A percentile compares a stretch with the other conserved stretches of the same genome.
Evolutionary conservation across 2,797 vertebrate species (phyloP).

Genomic region (Sebastiscus albofasciatus): DNA sequence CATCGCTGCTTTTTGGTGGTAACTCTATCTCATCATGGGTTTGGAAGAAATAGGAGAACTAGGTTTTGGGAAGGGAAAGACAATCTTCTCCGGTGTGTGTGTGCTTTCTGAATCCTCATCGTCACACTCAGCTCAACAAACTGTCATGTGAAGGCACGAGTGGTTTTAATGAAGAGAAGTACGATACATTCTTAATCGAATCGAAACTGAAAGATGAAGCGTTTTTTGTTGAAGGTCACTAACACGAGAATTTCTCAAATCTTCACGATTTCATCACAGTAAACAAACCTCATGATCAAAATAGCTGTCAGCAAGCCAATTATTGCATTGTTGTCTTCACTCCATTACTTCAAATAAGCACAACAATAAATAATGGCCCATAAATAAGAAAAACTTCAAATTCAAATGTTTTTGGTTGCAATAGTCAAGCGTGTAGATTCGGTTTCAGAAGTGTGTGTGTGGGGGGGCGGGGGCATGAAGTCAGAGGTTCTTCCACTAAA

Average conservation of each 20-base stretch:
- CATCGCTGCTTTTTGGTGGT: slow-evolving; percentile 50
- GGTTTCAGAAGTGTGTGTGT: not conserved
- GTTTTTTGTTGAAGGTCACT: slow-evolving; percentile 19
- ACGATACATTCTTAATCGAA: not conserved
- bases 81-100: slow-evolving; percentile 35
- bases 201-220: slow-evolving; percentile 2
- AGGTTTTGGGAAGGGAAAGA: slow-evolving; percentile 56
- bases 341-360: slow-evolving; percentile 1
- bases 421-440: not conserved
- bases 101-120: not conserved
- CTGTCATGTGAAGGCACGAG: not conserved
- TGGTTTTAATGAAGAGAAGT: slow-evolving; percentile 17
- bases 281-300: slow-evolving; percentile 28
- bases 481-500: not conserved
- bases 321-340: slow-evolving; percentile 10
- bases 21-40: slow-evolving; percentile 60
- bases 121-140: slow-evolving; percentile 8
- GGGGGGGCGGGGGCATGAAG: not conserved
- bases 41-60: slow-evolving; percentile 56
- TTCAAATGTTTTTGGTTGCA: not conserved
- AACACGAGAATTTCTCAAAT: not conserved
- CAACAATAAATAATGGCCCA: not conserved
- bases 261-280: not conserved
- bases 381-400: not conserved
- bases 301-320: slow-evolving; percentile 16